These are phyloP conservation scores for Denticeps clupeoides DNA, from an alignment of 2,797 vertebrate genomes.

Conservation along the genomic window DNA sequence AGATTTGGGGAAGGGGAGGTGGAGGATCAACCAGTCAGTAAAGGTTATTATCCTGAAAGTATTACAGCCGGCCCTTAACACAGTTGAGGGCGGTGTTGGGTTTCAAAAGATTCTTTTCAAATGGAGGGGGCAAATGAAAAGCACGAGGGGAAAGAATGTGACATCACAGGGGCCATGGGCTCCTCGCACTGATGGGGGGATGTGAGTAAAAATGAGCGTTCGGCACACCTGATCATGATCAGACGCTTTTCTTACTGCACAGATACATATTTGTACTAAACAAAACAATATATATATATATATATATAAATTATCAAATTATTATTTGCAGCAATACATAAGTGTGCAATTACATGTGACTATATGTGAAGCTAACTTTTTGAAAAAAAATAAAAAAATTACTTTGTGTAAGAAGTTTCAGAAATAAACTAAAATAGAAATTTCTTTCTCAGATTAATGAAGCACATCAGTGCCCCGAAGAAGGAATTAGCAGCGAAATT, in stretches of 20 bases:
- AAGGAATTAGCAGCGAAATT: conserved; percentile 11
- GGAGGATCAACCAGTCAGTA: conserved; percentile 62
- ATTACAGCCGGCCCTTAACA: conserved; percentile 74
- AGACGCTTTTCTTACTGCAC: conserved; percentile 4
- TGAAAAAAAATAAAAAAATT: background rate
- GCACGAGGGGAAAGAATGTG: conserved; percentile 64
- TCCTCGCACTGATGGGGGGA: conserved; percentile 16
- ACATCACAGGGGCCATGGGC: conserved; percentile 54
- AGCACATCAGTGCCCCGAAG: conserved; percentile 1
- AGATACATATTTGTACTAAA: background rate
- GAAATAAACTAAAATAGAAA: background rate
- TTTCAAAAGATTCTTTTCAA: conserved; percentile 68
- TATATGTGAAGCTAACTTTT: too few relatives aligned
- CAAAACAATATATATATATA: background rate
- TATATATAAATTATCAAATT: too few relatives aligned
- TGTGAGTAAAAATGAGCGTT: conserved; percentile 18
- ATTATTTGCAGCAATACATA: too few relatives aligned
- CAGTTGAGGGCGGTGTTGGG: conserved; percentile 53
- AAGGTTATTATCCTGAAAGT: conserved; percentile 72
- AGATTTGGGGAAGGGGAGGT: conserved; percentile 44
- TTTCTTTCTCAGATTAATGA: conserved; percentile 3
- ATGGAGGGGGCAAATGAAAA: conserved; percentile 62
- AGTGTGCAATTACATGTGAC: background rate
- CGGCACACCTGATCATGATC: conserved; percentile 25
- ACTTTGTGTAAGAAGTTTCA: background rate